A percentile compares a stretch with the other conserved stretches of the same genome.
Conservation (phyloP, 2,797 vertebrate genomes). For the Bradypodion pumilum region DNA sequence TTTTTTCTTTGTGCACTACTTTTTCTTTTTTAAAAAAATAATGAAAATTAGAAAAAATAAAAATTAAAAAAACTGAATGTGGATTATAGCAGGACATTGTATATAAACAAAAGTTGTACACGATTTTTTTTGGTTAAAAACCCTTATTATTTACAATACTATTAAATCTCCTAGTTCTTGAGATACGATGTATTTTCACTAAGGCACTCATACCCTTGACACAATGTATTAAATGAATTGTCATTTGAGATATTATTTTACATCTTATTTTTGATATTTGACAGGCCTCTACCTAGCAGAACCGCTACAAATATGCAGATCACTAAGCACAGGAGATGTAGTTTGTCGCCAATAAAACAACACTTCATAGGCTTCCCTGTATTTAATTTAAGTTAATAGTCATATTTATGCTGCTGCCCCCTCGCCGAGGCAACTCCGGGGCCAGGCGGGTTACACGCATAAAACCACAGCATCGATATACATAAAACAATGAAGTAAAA, state of each 20-base stretch:
- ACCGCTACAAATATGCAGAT: neutral
- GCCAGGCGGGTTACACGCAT: too few species aligned
- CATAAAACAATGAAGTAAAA: too few species aligned
- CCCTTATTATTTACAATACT: neutral
- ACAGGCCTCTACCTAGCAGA: neutral
- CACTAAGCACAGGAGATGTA: neutral
- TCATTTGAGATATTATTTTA: neutral
- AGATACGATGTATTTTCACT: neutral
- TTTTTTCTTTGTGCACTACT: too few species aligned
- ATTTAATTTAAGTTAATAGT: too few species aligned
- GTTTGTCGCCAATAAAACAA: neutral
- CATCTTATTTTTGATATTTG: neutral
- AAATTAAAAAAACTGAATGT: too few species aligned
- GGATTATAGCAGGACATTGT: neutral
- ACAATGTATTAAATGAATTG: neutral
- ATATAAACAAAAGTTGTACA: too few species aligned
- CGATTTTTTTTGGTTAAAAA: too few species aligned
- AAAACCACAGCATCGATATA: too few species aligned
- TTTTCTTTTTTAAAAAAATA: too few species aligned
- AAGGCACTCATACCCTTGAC: neutral
- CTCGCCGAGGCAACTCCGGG: too few species aligned
- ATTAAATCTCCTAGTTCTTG: neutral
- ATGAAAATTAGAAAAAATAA: too few species aligned
- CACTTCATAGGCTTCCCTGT: neutral
- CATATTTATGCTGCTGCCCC: too few species aligned